Base-by-base conservation (phyloP, 2,888 invertebrate genomes). In the Pomacea canaliculata region DNA sequence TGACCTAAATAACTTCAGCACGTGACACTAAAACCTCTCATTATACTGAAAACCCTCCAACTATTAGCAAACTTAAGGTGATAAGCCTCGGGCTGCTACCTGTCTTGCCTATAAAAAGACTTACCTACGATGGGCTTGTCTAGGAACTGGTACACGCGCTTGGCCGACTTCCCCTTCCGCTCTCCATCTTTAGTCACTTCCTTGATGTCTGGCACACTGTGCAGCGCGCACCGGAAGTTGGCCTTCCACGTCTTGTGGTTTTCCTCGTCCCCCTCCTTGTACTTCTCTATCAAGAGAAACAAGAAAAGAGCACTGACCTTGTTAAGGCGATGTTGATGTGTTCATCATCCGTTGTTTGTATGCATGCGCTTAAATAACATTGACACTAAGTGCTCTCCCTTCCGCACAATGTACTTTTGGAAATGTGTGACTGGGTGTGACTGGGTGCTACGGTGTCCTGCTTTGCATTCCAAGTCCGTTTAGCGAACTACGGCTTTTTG, bases 161-260 rank as follows among this genome's bases (percentile, higher is more conserved):
- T 86, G 1, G 89, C 88, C 51, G 87, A 82, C 27, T 82, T 80
- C 10, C 89, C 89, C 51, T 82, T 84, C 7, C 70, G 70, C 5
- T 62, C n/a, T 18, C 62, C 70, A 16, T 46, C 56, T 1, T 7
- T 19, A 13, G 75, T 65, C 8, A 70, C 51, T 51, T 81, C 78
- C 69, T 87, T 84, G 0, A 88, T 84, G 75, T 88, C 88, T 0
- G 82, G 83, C 3, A 88, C 78, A 70, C 88, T 88, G 80, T 89
- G 87, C 48, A 89, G 70, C 0, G 89, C 89, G 80, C 89, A 89
- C 7, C 89, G 82, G 83, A 89, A 89, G 80, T 89, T 89, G 12
- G 89, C 88, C 79, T 89, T 89, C 88, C 87, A 89, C 56, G 83
- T 79, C 70, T 83, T 84, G 18, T 72, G 77, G 56, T 79, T 72